phyloP scores from a whole-genome alignment of 2,113 vertebrate species.

The Hyla sarda region DNA sequence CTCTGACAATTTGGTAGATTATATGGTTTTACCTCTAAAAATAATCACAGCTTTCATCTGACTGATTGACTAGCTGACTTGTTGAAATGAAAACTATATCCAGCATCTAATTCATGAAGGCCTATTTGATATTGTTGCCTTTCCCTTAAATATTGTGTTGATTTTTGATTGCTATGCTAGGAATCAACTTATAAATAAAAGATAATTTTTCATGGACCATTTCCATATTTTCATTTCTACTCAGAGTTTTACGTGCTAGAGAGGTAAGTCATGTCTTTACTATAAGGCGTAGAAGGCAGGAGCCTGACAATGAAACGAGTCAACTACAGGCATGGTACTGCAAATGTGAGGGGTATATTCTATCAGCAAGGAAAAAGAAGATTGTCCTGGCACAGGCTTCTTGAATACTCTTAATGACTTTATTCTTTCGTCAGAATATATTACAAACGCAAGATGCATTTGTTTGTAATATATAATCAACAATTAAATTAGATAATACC shows the following conservation, averaged over 20 bases:
- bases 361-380: too few relatives aligned
- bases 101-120: background rate
- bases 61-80: background rate
- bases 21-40: background rate
- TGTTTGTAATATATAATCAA: too few relatives aligned
- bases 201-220: too few relatives aligned
- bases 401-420: too few relatives aligned
- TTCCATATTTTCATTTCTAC: too few relatives aligned
- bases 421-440: too few relatives aligned
- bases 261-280: background rate
- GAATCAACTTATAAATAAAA: too few relatives aligned
- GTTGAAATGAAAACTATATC: background rate
- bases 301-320: background rate
- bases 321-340: background rate
- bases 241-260: too few relatives aligned
- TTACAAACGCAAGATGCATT: too few relatives aligned
- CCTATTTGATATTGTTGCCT: background rate
- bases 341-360: too few relatives aligned
- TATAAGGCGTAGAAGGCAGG: background rate
- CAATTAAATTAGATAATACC: too few relatives aligned
- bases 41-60: conserved; percentile 18
- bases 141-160: background rate
- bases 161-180: background rate
- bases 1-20: conserved; percentile 8
- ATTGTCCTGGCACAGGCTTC: too few relatives aligned